Evolutionary conservation across 2,797 vertebrate genomes (phyloP).

Genomic region (Bucorvus abyssinicus): DNA sequence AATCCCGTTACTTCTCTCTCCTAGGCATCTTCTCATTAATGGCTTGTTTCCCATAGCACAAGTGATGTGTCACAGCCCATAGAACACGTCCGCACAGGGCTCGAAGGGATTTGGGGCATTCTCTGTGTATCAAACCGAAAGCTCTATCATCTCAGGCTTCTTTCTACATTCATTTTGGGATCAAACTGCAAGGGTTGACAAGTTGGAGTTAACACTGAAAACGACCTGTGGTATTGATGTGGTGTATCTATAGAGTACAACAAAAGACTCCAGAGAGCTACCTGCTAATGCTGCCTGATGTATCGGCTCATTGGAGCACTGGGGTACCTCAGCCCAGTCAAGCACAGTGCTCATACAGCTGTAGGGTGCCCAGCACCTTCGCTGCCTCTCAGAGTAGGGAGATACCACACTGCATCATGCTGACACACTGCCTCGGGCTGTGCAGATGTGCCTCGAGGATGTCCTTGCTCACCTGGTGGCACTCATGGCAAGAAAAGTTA

Average conservation of each 20-base stretch:
- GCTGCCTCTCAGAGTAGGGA: neutral
- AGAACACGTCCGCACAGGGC: rapidly evolving
- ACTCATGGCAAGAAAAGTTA: rapidly evolving
- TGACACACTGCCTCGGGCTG: neutral
- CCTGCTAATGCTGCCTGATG: neutral
- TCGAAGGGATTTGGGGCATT: neutral
- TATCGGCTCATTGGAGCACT: neutral
- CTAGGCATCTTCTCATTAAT: neutral
- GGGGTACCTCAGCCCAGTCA: neutral
- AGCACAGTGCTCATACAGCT: neutral
- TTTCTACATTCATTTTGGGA: neutral
- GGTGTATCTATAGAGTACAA: neutral
- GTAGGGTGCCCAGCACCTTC: rapidly evolving
- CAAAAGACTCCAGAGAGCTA: neutral
- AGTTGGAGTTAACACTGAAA: neutral
- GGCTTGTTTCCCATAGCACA: conserved; percentile 20
- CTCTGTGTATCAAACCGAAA: neutral
- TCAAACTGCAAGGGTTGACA: neutral
- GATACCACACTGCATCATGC: rapidly evolving
- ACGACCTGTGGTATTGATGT: neutral
- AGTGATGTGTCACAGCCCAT: neutral
- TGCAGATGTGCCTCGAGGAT: rapidly evolving
- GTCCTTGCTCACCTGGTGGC: neutral
- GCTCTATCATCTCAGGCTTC: neutral
- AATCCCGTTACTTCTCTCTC: conserved; percentile 43